Conservation (phyloP, 2,797 vertebrate genomes). For the Sparidentex hasta region DNA sequence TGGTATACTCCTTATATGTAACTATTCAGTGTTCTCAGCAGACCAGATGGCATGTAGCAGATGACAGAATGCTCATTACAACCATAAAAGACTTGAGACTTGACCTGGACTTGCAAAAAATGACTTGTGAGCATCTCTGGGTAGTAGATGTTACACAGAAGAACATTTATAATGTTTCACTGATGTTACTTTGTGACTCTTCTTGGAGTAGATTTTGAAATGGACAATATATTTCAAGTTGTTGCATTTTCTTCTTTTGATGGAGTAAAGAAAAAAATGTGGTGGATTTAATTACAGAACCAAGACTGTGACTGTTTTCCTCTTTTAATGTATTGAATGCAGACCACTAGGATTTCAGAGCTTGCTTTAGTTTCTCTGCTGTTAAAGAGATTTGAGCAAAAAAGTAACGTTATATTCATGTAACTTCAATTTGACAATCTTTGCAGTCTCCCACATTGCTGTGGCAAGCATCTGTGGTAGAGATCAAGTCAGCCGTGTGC, state of each 20-base stretch:
- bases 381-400: not conserved
- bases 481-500: not conserved
- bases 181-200: not conserved
- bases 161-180: not conserved
- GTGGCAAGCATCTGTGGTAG: constrained; percentile 49
- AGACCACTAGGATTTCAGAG: not conserved
- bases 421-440: not conserved
- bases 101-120: too few relatives aligned
- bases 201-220: not conserved
- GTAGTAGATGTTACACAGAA: not conserved
- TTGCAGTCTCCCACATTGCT: not conserved
- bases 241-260: not conserved
- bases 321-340: not conserved
- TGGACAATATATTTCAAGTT: not conserved
- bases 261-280: not conserved
- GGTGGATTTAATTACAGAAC: not conserved
- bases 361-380: not conserved
- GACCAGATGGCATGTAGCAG: too few relatives aligned
- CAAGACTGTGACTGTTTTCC: not conserved
- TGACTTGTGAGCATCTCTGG: too few relatives aligned
- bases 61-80: too few relatives aligned
- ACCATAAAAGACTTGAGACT: too few relatives aligned
- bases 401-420: not conserved
- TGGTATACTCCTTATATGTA: too few relatives aligned
- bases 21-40: too few relatives aligned